phyloP scores from a whole-genome alignment of 2,888 invertebrate species.

The Cyrtodaria siliqua region DNA sequence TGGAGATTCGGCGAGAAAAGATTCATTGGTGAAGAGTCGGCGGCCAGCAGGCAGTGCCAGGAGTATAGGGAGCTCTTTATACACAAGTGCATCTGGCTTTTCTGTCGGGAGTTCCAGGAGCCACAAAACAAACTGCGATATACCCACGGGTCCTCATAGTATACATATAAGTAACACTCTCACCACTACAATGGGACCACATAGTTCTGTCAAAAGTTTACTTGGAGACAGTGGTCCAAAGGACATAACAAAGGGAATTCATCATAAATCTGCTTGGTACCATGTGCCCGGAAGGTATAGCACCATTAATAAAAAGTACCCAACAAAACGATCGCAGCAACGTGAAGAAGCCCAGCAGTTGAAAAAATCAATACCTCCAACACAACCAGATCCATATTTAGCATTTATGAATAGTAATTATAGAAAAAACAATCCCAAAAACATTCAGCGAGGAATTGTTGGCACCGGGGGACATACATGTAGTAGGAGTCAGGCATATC shows the following conservation, averaged over 20 bases:
- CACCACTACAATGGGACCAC: slow-evolving; percentile 75
- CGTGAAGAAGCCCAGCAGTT: slow-evolving; percentile 60
- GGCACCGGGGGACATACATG: slow-evolving; percentile 40
- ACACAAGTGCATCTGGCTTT: slow-evolving; percentile 57
- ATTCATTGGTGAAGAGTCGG: slow-evolving; percentile 38
- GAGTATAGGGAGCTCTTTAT: slow-evolving; percentile 68
- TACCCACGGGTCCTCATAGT: slow-evolving; percentile 71
- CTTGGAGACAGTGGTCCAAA: slow-evolving; percentile 69
- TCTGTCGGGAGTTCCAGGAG: slow-evolving; percentile 56
- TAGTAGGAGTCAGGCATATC: slow-evolving; percentile 26
- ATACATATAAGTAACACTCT: slow-evolving; percentile 70
- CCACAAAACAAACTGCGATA: slow-evolving; percentile 67
- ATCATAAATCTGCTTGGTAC: slow-evolving; percentile 83
- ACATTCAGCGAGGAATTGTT: slow-evolving; percentile 14
- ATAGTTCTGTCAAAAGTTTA: slow-evolving; percentile 74
- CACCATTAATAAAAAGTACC: slow-evolving; percentile 67
- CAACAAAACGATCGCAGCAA: slow-evolving; percentile 76
- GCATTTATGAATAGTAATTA: slow-evolving; percentile 62
- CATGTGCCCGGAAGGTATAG: slow-evolving; percentile 83
- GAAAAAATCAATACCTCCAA: slow-evolving; percentile 50
- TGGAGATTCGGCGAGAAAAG: slow-evolving; percentile 22
- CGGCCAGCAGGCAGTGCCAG: slow-evolving; percentile 64
- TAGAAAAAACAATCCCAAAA: slow-evolving; percentile 56
- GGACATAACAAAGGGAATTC: slow-evolving; percentile 63
- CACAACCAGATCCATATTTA: slow-evolving; percentile 44